Base-by-base conservation (phyloP, 2,888 invertebrate genomes). In the Ypsolopha scabrella region DNA sequence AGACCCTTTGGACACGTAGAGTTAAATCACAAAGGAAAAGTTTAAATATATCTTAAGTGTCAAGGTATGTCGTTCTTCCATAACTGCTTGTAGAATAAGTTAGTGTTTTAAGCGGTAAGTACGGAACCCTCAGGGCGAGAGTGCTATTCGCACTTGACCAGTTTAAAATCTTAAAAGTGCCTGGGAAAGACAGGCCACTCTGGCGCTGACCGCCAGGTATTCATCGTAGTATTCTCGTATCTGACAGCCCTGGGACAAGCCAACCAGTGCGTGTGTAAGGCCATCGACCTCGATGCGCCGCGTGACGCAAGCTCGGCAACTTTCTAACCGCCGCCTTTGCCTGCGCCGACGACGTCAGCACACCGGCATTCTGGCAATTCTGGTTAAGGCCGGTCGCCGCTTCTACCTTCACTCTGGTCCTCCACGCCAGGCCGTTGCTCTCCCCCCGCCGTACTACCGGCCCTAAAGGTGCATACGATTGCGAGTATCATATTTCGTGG, bases 221-320 rank as follows among this genome's bases (percentile, higher is more conserved):
- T 13, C 13, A 1, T 41, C 7, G 7, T n/a, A 1, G 11, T 13
- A 7, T 11, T 41, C 4, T 41, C 41, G 13, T 13, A 1, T 13
- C 8, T 36, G 50, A 9, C 35, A 50, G n/a, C 50, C 50, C 50
- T 50, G 43, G 9, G 24, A n/a, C 24, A n/a, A 11, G 24, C 13
- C 4, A n/a, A 4, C 10, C 9, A n/a, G 49, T 44, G 65, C 62
- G 63, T 60, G 60, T 53, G 60, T 57, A 52, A 54, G 81, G 73
- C 70, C 78, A 64, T 68, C 67, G 80, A 75, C 73, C 80, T 67
- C 72, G 64, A 63, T 67, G 72, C 73, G 70, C 65, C 41, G 41
- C 69, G 82, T 85, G 85, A 85, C 85, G 85, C 81, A 83, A 82
- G 72, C 74, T 70, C 60, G 63, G 69, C 78, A 81, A 83, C 85